Conservation (phyloP, 2,113 vertebrate genomes). For the Vulpes lagopus region DNA sequence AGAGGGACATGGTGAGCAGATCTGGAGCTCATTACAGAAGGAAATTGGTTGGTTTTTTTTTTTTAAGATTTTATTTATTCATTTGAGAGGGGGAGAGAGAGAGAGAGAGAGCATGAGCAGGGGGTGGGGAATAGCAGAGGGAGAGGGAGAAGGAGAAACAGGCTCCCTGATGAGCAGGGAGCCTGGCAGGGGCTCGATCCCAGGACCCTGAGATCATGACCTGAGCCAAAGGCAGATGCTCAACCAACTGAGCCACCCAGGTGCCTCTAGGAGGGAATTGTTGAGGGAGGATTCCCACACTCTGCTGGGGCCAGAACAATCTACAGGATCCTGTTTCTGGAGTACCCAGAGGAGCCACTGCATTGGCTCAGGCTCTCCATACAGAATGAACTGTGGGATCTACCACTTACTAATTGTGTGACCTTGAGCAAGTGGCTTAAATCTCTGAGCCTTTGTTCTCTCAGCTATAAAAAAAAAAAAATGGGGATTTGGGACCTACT, state of each 20-base stretch:
- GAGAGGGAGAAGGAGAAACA: too few species aligned
- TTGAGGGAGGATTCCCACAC: neutral
- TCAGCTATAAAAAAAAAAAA: neutral
- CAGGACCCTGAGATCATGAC: too few species aligned
- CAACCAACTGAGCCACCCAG: too few species aligned
- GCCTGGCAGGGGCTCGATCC: too few species aligned
- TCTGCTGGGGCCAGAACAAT: neutral
- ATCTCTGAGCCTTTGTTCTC: conserved; percentile 15
- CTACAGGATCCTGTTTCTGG: neutral
- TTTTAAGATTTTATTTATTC: too few species aligned
- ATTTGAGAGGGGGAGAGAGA: too few species aligned
- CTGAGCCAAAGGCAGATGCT: too few species aligned
- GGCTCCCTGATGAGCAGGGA: too few species aligned
- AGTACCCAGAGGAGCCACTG: neutral
- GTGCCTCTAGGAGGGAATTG: neutral
- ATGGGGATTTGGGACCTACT: neutral
- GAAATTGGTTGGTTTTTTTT: neutral
- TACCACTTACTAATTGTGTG: neutral
- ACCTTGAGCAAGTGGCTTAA: neutral
- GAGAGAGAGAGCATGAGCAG: too few species aligned
- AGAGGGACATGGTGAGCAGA: neutral
- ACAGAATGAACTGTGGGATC: neutral
- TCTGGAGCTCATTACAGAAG: neutral
- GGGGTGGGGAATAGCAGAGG: too few species aligned
- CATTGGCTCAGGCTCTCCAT: neutral